phyloP scores from a whole-genome alignment of 2,888 invertebrate genomes.

The Zootermopsis nevadensis region DNA sequence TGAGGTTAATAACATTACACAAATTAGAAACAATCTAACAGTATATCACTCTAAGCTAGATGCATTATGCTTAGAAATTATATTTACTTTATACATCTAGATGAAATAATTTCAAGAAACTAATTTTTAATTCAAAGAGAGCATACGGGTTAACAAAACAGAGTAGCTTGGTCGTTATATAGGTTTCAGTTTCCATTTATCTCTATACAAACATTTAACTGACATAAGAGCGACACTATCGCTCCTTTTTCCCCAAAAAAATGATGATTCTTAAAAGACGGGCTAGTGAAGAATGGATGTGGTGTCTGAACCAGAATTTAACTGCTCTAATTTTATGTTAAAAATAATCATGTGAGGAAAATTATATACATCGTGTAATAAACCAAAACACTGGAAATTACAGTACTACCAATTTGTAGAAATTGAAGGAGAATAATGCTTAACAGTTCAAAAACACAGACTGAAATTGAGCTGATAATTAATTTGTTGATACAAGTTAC shows the following conservation, averaged over 20 bases:
- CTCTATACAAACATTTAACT: not conserved
- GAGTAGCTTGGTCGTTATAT: too few species aligned
- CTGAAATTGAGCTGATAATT: not conserved
- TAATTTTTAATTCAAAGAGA: slow-evolving; percentile 11
- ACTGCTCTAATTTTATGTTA: not conserved
- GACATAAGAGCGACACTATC: not conserved
- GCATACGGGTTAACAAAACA: not conserved
- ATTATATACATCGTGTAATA: not conserved
- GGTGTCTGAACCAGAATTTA: too few species aligned
- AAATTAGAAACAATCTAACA: not conserved
- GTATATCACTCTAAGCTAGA: slow-evolving; percentile 12
- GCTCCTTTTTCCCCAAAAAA: not conserved
- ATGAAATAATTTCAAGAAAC: not conserved
- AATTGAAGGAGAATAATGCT: not conserved
- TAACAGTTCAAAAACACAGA: not conserved
- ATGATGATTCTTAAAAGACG: not conserved
- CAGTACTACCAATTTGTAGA: not conserved
- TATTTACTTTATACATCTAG: not conserved
- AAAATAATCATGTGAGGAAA: not conserved
- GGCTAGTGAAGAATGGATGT: too few species aligned
- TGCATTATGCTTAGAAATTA: not conserved
- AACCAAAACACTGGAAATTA: not conserved
- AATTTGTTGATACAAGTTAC: not conserved
- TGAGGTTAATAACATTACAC: not conserved
- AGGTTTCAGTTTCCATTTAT: too few species aligned